These are phyloP conservation scores for Leucoptera coffeella DNA, from an alignment of 2,888 invertebrate species.

Conservation along the genomic window DNA sequence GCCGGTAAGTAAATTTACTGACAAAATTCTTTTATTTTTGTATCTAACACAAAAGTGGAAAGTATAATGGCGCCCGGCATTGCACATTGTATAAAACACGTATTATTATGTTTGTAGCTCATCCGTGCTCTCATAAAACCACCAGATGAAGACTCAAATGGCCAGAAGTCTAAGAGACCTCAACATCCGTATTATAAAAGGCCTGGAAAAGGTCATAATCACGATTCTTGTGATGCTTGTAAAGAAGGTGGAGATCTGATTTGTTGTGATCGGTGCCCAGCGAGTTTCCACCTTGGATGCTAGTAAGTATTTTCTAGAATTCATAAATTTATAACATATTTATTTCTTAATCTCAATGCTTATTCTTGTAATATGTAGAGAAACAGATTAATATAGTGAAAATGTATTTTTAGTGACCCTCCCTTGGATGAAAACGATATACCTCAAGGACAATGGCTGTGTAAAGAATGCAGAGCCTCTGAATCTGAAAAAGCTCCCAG, in stretches of 20 bases:
- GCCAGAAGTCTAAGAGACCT: conserved; percentile 54
- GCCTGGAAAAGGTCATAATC: conserved; percentile 85
- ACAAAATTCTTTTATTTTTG: no score
- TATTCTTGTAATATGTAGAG: no score
- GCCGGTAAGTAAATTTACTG: conserved; percentile 75
- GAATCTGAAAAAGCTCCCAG: conserved; percentile 35
- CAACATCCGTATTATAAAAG: conserved; percentile 79
- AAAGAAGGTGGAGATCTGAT: conserved; percentile 91
- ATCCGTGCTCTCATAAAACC: conserved; percentile 85
- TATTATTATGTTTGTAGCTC: no score
- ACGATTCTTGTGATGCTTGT: conserved; percentile 91
- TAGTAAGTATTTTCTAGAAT: conserved; percentile 61
- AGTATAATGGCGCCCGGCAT: no score
- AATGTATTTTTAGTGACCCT: conserved; percentile 66
- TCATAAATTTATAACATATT: neutral
- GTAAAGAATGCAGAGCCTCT: conserved; percentile 68
- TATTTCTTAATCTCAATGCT: neutral
- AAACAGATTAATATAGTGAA: conserved; percentile 1
- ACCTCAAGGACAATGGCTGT: conserved; percentile 87
- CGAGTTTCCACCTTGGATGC: conserved; percentile 93
- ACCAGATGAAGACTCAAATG: conserved; percentile 67
- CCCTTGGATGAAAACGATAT: conserved; percentile 85
- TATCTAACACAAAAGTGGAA: no score
- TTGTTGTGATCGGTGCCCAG: conserved; percentile 93
- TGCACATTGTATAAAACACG: no score